Evolutionary conservation across 2,113 vertebrate genomes (phyloP).

Genomic region (Orthochromis malagaraziensis): DNA sequence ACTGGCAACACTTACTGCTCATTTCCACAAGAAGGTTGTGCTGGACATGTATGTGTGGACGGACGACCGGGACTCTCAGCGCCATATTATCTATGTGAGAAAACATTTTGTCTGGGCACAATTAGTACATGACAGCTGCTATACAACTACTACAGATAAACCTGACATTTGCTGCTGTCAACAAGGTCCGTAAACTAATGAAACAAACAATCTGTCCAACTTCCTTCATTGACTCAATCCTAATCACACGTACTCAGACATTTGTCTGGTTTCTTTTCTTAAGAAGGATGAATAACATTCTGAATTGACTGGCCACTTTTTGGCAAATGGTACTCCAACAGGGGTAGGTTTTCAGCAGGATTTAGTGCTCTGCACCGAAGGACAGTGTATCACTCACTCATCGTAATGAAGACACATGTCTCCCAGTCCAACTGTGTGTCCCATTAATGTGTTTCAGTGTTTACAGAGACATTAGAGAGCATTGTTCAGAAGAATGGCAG

Average conservation of each 20-base stretch:
- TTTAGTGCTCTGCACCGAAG: background rate
- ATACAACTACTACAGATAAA: background rate
- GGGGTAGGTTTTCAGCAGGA: background rate
- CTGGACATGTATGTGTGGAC: conserved; percentile 93
- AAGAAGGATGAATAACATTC: background rate
- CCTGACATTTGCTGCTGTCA: background rate
- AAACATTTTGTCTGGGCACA: background rate
- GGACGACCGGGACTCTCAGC: conserved; percentile 86
- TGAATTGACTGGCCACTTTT: background rate
- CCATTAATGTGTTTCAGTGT: background rate
- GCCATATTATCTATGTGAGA: conserved; percentile 88
- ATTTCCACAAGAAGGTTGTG: conserved; percentile 85
- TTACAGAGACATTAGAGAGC: background rate
- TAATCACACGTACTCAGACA: background rate
- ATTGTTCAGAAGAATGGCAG: background rate
- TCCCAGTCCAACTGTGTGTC: background rate
- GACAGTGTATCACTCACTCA: background rate
- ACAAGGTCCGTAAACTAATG: background rate
- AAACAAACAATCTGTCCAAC: background rate
- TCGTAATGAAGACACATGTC: background rate
- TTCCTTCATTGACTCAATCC: background rate
- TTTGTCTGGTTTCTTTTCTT: background rate
- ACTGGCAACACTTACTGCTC: conserved; percentile 79
- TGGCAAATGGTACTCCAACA: background rate
- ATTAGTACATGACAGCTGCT: background rate